Conservation (phyloP, 64 coral and sea anemone genomes). For the Montipora capricornis region DNA sequence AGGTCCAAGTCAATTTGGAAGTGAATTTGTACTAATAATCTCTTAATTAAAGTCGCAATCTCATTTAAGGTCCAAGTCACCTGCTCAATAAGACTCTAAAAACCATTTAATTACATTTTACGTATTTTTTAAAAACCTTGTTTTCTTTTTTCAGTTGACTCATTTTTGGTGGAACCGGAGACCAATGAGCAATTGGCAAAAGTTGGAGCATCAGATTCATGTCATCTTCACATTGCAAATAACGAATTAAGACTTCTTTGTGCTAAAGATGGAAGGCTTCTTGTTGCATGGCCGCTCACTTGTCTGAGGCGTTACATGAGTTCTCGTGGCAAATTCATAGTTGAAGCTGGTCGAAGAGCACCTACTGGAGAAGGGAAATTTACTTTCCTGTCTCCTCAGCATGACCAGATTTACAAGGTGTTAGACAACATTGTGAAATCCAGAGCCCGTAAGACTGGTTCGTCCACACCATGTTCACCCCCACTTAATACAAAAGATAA, state of each 20-base stretch:
- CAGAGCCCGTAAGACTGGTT: constrained; percentile 57
- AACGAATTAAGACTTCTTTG: constrained; percentile 86
- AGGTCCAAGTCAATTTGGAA: too few species aligned
- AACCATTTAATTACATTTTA: background rate
- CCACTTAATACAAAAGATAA: constrained; percentile 13
- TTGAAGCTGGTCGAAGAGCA: constrained; percentile 95
- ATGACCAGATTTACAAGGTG: constrained; percentile 94
- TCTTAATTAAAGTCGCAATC: too few species aligned
- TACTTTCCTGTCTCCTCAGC: constrained; percentile 81
- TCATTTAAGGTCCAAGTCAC: too few species aligned
- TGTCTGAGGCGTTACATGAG: constrained; percentile 96
- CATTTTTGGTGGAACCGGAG: constrained; percentile 91
- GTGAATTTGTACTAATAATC: too few species aligned
- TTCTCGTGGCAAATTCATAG: constrained; percentile 81
- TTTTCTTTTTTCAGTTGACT: constrained; percentile 73
- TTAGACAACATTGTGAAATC: constrained; percentile 90
- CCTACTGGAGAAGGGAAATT: constrained; percentile 94
- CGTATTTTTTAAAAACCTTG: background rate
- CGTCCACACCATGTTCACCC: constrained; percentile 6
- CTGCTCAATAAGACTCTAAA: too few species aligned
- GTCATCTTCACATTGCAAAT: constrained; percentile 87
- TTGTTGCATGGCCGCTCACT: constrained; percentile 94
- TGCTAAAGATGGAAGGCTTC: constrained; percentile 80
- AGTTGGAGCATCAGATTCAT: constrained; percentile 75
- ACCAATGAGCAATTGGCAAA: constrained; percentile 50